A percentile compares a stretch with the other conserved stretches of the same genome.
Evolutionary conservation across 2,888 invertebrate species (phyloP).

Genomic region (Cylloceria caligata): DNA sequence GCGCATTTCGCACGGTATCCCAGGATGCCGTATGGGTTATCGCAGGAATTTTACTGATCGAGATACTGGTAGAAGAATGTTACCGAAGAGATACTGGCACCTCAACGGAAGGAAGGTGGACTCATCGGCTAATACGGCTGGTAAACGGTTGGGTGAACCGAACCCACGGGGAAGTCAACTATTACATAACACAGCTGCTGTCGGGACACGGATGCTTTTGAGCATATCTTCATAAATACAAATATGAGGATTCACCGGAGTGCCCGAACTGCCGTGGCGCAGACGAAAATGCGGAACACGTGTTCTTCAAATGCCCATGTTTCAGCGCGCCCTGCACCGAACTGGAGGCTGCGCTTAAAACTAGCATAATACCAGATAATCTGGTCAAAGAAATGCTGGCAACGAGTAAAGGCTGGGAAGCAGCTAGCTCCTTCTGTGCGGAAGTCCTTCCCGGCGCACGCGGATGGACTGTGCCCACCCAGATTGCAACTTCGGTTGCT

Average conservation of each 20-base stretch:
- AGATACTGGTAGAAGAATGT: background rate
- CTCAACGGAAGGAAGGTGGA: background rate
- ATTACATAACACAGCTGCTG: background rate
- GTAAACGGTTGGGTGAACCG: background rate
- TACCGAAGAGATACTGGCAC: background rate
- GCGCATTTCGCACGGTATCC: conserved; percentile 48
- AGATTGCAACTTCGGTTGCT: no score
- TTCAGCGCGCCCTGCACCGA: background rate
- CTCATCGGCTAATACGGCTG: background rate
- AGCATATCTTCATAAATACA: conserved; percentile 4
- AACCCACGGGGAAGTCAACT: background rate
- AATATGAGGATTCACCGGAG: no score
- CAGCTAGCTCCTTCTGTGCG: background rate
- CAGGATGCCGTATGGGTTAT: conserved; percentile 43
- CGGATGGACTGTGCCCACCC: no score
- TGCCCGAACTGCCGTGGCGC: background rate
- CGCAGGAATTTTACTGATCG: background rate
- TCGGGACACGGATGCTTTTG: conserved; percentile 12
- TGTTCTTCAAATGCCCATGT: conserved; percentile 7
- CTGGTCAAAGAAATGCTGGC: background rate
- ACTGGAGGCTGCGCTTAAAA: background rate
- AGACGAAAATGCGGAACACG: background rate
- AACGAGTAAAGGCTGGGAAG: conserved; percentile 3
- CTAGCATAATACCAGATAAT: background rate
- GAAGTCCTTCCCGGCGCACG: no score